These are phyloP conservation scores for Ephialtes manifestator DNA, from an alignment of 2,888 invertebrate genomes.

Conservation along the genomic window DNA sequence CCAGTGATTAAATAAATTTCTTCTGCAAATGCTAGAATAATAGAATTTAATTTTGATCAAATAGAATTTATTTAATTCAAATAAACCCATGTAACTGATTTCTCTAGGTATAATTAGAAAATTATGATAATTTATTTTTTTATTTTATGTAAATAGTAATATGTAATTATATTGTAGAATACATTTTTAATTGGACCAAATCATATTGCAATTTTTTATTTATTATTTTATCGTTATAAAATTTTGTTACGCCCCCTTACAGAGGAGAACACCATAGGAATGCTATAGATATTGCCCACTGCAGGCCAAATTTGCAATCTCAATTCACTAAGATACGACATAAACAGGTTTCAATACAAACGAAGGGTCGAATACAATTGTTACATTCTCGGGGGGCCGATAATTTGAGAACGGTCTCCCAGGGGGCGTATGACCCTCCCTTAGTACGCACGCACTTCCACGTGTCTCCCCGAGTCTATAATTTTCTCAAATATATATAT, in stretches of 20 bases:
- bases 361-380: conserved; percentile 32
- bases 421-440: conserved; percentile 33
- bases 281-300: background rate
- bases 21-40: too few relatives aligned
- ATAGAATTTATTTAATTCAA: too few relatives aligned
- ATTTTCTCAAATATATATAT: conserved; percentile 9
- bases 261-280: background rate
- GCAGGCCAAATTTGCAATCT: background rate
- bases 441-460: conserved; percentile 11
- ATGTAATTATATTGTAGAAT: too few relatives aligned
- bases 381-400: conserved; percentile 37
- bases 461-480: conserved; percentile 31
- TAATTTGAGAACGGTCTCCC: conserved; percentile 47
- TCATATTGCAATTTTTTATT: too few relatives aligned
- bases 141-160: too few relatives aligned
- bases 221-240: background rate
- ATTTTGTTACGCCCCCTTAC: background rate
- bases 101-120: too few relatives aligned
- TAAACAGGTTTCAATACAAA: conserved; percentile 45
- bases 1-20: too few relatives aligned
- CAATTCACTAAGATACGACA: conserved; percentile 32
- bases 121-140: too few relatives aligned
- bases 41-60: too few relatives aligned
- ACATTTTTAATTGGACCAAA: too few relatives aligned
- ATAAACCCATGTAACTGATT: too few relatives aligned